These are phyloP conservation scores for Ptychoptera contaminata DNA, from an alignment of 2,888 invertebrate species.

Conservation along the genomic window DNA sequence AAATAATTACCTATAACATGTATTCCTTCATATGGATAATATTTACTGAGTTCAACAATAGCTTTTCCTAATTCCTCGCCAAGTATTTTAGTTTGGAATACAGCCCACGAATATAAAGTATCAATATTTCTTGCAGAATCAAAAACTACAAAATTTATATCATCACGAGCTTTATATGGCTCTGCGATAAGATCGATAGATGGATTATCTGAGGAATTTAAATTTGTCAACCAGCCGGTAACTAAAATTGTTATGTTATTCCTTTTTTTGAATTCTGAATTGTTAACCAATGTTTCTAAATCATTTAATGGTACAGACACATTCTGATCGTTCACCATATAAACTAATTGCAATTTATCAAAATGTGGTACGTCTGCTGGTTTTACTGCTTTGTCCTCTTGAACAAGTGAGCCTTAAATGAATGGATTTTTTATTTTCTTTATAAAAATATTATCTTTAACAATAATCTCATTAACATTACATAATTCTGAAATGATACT, in stretches of 20 bases:
- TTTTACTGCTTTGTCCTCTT: slow-evolving; percentile 10
- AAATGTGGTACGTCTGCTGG: slow-evolving; percentile 23
- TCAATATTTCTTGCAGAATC: slow-evolving; percentile 9
- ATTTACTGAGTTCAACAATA: slow-evolving; percentile 2
- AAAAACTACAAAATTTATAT: slow-evolving; percentile 22
- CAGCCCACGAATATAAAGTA: slow-evolving; percentile 11
- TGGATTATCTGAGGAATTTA: slow-evolving; percentile 18
- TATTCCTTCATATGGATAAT: slow-evolving; percentile 7
- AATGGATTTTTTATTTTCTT: too few species aligned
- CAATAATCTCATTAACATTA: not conserved
- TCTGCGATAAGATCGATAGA: slow-evolving; percentile 19
- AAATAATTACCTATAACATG: slow-evolving; percentile 7
- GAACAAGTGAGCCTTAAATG: slow-evolving; percentile 9
- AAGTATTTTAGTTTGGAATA: slow-evolving; percentile 10
- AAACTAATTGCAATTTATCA: slow-evolving; percentile 20
- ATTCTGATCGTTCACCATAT: slow-evolving; percentile 19
- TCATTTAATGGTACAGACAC: slow-evolving; percentile 19
- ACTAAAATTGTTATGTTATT: slow-evolving; percentile 25
- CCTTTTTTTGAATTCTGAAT: slow-evolving; percentile 19
- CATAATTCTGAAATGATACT: too few species aligned
- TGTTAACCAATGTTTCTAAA: slow-evolving; percentile 22
- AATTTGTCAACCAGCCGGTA: slow-evolving; percentile 27
- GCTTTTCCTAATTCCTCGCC: slow-evolving; percentile 7
- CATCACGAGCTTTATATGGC: slow-evolving; percentile 25
- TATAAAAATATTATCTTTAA: slow-evolving; percentile 2